Conservation (phyloP, 2,797 vertebrate species). For the Gallirallus australis region DNA sequence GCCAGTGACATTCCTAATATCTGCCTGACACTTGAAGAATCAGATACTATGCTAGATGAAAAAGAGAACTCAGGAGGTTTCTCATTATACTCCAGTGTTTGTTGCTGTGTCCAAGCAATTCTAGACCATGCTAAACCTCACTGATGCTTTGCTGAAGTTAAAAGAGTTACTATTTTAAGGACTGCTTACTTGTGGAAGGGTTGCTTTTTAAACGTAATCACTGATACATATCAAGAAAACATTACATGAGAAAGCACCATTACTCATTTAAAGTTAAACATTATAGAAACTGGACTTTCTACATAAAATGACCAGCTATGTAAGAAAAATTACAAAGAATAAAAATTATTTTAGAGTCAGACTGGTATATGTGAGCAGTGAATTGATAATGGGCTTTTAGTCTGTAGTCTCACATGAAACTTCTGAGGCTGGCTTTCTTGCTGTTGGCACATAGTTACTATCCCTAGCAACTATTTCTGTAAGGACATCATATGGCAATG, state of each 20-base stretch:
- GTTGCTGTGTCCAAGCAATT: not conserved
- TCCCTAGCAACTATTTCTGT: not conserved
- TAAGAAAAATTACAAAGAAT: not conserved
- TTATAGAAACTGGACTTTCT: not conserved
- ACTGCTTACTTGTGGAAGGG: not conserved
- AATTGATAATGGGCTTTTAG: not conserved
- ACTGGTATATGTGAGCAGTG: not conserved
- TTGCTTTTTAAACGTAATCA: not conserved
- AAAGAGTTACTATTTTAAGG: not conserved
- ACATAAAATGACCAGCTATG: not conserved
- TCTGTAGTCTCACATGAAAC: not conserved
- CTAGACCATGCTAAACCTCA: not conserved
- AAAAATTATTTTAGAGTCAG: not conserved
- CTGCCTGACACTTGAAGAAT: not conserved
- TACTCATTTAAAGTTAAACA: not conserved
- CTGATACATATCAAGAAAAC: not conserved
- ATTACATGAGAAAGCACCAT: not conserved
- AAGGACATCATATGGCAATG: not conserved
- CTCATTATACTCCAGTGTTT: not conserved
- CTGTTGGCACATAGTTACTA: not conserved
- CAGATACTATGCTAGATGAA: not conserved
- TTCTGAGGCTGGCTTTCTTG: not conserved
- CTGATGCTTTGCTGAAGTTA: not conserved
- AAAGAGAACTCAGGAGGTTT: not conserved
- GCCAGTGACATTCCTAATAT: not conserved